phyloP scores from a whole-genome alignment of 2,888 invertebrate species.

The Lymantria monacha region DNA sequence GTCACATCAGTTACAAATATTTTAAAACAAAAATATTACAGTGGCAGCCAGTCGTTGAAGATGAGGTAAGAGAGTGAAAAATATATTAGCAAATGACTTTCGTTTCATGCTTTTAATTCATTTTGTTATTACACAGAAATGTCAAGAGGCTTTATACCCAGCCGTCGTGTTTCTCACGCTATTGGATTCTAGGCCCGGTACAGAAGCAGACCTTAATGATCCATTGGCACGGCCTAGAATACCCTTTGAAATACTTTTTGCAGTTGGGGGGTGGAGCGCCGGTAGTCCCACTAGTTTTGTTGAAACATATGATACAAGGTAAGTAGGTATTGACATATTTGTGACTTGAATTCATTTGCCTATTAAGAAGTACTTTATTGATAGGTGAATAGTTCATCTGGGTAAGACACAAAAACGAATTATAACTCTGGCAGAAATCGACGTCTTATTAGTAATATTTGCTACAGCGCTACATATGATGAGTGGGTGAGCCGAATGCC shows the following conservation, averaged over 20 bases:
- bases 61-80: constrained; percentile 56
- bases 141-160: constrained; percentile 78
- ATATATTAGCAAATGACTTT: not conserved
- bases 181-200: constrained; percentile 70
- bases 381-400: no score
- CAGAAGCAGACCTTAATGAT: constrained; percentile 79
- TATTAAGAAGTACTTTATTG: constrained; percentile 10
- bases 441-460: no score
- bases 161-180: constrained; percentile 79
- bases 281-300: constrained; percentile 92
- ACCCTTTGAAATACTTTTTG: constrained; percentile 90
- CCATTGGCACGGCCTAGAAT: constrained; percentile 86
- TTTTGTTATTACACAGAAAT: constrained; percentile 59
- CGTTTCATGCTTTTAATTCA: not conserved
- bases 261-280: constrained; percentile 93
- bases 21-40: constrained; percentile 80
- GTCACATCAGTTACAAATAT: constrained; percentile 83
- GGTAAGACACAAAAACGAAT: no score
- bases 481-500: no score
- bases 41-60: constrained; percentile 78
- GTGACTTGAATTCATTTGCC: not conserved
- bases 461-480: no score
- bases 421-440: no score
- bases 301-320: constrained; percentile 90
- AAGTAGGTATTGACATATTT: constrained; percentile 24